These are phyloP conservation scores for Heliocidaris tuberculata DNA, from an alignment of 35 echinoderm and acorn worm genomes.

Conservation along the genomic window DNA sequence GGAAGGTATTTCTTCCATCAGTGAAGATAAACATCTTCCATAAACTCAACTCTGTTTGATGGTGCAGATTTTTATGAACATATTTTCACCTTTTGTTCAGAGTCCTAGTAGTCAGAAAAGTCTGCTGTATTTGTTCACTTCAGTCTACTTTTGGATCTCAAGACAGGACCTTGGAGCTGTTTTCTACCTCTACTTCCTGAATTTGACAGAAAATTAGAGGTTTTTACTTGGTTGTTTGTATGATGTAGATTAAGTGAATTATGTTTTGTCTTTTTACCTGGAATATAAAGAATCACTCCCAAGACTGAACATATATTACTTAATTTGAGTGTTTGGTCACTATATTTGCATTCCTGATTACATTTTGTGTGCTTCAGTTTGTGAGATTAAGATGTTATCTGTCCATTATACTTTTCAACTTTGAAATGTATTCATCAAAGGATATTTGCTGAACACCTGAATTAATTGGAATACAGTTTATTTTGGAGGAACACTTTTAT, in stretches of 20 bases:
- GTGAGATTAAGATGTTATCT: not conserved
- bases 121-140: not conserved
- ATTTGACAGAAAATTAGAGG: not conserved
- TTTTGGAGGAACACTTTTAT: too few relatives aligned
- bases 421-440: not conserved
- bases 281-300: too few relatives aligned
- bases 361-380: not conserved
- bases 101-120: not conserved
- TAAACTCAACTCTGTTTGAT: not conserved
- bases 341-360: too few relatives aligned
- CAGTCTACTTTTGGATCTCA: not conserved
- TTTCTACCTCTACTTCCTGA: too few relatives aligned
- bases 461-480: not conserved
- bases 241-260: too few relatives aligned
- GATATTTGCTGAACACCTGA: not conserved
- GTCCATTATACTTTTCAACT: not conserved
- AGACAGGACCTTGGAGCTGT: not conserved
- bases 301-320: too few relatives aligned
- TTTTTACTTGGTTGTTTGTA: too few relatives aligned
- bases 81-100: not conserved
- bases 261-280: too few relatives aligned
- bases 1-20: not conserved
- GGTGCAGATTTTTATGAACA: not conserved
- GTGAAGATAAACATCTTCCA: not conserved
- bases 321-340: too few relatives aligned